Evolutionary conservation across 2,888 invertebrate genomes (phyloP), one percentile per base, ranked within the genome.

Genomic region (Himalopsyche anomala): DNA sequence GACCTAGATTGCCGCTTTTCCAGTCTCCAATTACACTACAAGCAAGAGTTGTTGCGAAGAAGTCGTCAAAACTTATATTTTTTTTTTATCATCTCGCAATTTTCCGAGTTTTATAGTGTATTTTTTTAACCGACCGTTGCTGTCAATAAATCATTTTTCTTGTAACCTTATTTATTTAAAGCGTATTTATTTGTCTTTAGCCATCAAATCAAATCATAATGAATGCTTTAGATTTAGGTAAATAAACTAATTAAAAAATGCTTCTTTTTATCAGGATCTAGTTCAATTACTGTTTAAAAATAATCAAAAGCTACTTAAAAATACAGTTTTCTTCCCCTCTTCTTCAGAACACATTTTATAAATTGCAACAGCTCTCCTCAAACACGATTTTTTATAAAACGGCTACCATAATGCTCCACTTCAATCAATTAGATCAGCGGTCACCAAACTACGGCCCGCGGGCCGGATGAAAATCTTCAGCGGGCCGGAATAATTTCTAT

Each of bases 41-140:
- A 69, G 69, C 84, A 81, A n/a, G 84, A 82, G 56, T 62, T 69
- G 38, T 86, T 86, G 86, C 87, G n/a, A 5, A 85, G 82, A 86
- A 15, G 38, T 28, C 80, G 74, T 88, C 81, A 86, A 86, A 86
- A 51, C 81, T 85, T 84, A 88, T 88, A 80, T 86, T 86, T 86
- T 87, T n/a, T 87, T 86, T 83, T 84, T 85, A 86, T 84, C 86
- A 83, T 82, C 42, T 54, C 28, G 79, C 40, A 79, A 85, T 79
- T 51, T 82, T 38, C 9, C 36, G 8, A 0, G 74, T 38, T 74
- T 74, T 74, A 74, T 36, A 12, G 74, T 2, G 74, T 38, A 38
- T 11, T 38, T 38, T 74, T 74, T 38, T 17, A 28, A 36, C 36
- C 3, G 19, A 74, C 36, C 0, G 36, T 36, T 38, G 38, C n/a